Percentiles rank a stretch among this genome's conserved stretches.
phyloP scores from a whole-genome alignment of 30 jellyfish, hydroid and myxozoan genomes.

The Pseudorhiza aurosa region DNA sequence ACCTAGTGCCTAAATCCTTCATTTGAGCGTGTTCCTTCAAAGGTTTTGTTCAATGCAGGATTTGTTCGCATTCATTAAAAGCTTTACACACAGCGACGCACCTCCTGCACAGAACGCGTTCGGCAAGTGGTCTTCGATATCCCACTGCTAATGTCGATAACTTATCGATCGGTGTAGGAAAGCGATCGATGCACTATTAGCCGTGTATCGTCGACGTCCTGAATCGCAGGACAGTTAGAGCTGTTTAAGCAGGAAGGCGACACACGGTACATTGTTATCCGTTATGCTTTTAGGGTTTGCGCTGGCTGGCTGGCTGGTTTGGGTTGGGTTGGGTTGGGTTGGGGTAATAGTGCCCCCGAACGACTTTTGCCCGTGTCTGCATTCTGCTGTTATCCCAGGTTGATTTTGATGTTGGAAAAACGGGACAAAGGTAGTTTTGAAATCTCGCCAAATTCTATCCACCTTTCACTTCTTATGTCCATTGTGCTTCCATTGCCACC shows the following conservation, averaged over 20 bases:
- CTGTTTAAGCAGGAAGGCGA: constrained; percentile 30
- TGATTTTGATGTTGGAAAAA: neutral
- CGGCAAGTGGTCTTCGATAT: neutral
- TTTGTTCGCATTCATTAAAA: neutral
- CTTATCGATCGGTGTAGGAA: neutral
- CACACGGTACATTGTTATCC: neutral
- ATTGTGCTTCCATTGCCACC: neutral
- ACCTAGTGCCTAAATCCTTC: neutral
- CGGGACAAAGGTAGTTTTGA: neutral
- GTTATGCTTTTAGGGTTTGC: too few species aligned
- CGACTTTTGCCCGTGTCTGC: constrained; percentile 18
- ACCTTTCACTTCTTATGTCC: neutral
- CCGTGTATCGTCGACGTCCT: constrained; percentile 1
- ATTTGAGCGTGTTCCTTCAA: neutral
- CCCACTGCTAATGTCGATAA: neutral
- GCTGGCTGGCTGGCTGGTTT: too few species aligned
- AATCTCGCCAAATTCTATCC: neutral
- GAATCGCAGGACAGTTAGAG: constrained; percentile 15
- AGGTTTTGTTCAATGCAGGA: neutral
- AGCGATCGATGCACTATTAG: neutral
- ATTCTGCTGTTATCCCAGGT: constrained; percentile 28
- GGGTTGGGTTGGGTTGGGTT: constrained; percentile 38
- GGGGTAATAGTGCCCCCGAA: neutral
- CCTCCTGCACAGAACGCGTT: neutral
- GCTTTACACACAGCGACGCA: neutral